phyloP scores from a whole-genome alignment of 1,140 invertebrate genomes.

The Atta colombica region DNA sequence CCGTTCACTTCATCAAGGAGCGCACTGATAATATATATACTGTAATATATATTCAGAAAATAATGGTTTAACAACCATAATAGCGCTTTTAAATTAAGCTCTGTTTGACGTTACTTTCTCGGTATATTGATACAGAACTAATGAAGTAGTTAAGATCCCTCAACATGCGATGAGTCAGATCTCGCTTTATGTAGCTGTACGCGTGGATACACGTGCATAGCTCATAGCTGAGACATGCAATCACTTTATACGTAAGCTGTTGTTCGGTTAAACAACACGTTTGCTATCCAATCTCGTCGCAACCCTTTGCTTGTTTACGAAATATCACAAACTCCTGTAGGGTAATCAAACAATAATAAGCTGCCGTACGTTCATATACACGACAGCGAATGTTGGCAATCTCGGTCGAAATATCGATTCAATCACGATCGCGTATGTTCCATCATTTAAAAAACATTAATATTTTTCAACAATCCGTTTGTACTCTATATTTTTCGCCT shows the following conservation, averaged over 20 bases:
- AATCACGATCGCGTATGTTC: slow-evolving; percentile 48
- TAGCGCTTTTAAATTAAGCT: neutral
- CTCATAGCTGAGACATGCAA: slow-evolving; percentile 23
- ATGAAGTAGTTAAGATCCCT: slow-evolving; percentile 3
- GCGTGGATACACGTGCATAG: slow-evolving; percentile 21
- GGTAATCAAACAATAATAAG: slow-evolving; percentile 78
- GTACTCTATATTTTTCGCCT: too few relatives aligned
- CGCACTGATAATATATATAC: too few relatives aligned
- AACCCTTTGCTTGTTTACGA: slow-evolving; percentile 76
- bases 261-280: slow-evolving; percentile 38
- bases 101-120: neutral
- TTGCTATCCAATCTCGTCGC: slow-evolving; percentile 74
- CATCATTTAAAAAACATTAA: neutral
- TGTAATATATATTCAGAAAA: neutral
- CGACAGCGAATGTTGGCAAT: slow-evolving; percentile 41
- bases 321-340: slow-evolving; percentile 74
- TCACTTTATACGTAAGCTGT: slow-evolving; percentile 1
- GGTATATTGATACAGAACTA: neutral
- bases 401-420: slow-evolving; percentile 48
- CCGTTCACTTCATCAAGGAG: too few relatives aligned
- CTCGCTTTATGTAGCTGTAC: neutral
- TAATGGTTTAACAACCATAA: neutral
- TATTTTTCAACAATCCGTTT: slow-evolving; percentile 12
- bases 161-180: neutral
- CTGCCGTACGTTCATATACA: slow-evolving; percentile 50